These are phyloP conservation scores for Mycogona germanica DNA, from an alignment of 2,888 invertebrate genomes.

Conservation along the genomic window DNA sequence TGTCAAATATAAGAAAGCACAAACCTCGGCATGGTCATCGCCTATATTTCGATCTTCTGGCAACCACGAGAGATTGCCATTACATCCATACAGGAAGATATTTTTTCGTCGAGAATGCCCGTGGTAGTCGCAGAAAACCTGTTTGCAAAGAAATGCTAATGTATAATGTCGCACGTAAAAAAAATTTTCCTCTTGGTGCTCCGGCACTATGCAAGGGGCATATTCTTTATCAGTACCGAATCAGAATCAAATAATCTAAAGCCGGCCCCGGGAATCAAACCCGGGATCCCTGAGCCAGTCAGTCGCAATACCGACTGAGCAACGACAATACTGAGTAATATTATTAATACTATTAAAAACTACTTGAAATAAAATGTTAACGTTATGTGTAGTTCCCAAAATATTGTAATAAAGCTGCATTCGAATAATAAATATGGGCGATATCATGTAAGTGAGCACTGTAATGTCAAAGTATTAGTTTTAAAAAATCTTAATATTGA, in stretches of 20 bases:
- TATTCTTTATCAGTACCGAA: no score
- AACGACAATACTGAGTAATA: not conserved
- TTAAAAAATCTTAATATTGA: not conserved
- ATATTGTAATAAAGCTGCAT: not conserved
- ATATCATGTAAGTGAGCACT: conserved; percentile 1
- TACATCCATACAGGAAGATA: conserved; percentile 75
- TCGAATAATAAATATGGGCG: not conserved
- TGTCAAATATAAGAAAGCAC: no score
- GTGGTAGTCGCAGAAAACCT: conserved; percentile 62
- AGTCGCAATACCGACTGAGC: no score
- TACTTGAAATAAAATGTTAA: not conserved
- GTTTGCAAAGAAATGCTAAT: not conserved
- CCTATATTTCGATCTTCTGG: conserved; percentile 44
- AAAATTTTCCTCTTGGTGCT: not conserved
- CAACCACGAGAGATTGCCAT: conserved; percentile 53
- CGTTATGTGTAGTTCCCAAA: not conserved
- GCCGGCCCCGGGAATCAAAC: no score
- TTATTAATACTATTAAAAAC: not conserved
- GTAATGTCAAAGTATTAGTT: not conserved
- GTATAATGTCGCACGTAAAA: not conserved
- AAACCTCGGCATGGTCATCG: conserved; percentile 28
- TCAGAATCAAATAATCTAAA: not conserved
- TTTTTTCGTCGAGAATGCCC: conserved; percentile 75
- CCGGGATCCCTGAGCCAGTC: no score
- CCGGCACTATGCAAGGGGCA: no score